Evolutionary conservation across 2,797 vertebrate species (phyloP).

Genomic region (Phoebastria nigripes): DNA sequence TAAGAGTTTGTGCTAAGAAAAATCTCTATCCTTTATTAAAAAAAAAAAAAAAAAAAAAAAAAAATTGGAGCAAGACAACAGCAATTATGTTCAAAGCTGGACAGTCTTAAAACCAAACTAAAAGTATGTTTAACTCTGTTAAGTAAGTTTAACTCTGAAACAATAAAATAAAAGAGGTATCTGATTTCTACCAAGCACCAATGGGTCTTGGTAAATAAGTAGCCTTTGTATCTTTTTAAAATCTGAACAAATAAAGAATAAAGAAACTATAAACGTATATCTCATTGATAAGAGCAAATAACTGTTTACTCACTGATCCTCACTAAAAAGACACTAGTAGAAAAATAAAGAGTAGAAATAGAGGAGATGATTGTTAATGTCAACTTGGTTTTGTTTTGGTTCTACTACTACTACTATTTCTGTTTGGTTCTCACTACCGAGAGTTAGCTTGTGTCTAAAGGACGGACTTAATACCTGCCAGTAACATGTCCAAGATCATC

Average conservation of each 20-base stretch:
- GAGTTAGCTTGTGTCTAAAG: background rate
- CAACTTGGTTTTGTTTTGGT: background rate
- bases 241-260: background rate
- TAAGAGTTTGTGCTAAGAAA: background rate
- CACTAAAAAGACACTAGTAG: background rate
- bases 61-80: background rate
- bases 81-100: background rate
- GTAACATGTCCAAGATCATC: background rate
- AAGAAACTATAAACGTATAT: background rate
- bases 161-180: background rate
- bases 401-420: background rate
- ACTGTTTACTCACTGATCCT: background rate
- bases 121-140: background rate
- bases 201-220: rapidly evolving
- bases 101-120: background rate
- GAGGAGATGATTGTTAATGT: background rate
- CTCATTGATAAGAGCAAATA: background rate
- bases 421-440: background rate
- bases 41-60: background rate
- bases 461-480: background rate
- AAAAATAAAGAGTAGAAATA: background rate
- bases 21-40: background rate
- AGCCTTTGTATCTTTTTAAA: background rate
- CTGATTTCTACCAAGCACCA: background rate
- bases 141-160: background rate